phyloP scores from a whole-genome alignment of 2,113 vertebrate genomes.

The Cyanocitta stelleri region DNA sequence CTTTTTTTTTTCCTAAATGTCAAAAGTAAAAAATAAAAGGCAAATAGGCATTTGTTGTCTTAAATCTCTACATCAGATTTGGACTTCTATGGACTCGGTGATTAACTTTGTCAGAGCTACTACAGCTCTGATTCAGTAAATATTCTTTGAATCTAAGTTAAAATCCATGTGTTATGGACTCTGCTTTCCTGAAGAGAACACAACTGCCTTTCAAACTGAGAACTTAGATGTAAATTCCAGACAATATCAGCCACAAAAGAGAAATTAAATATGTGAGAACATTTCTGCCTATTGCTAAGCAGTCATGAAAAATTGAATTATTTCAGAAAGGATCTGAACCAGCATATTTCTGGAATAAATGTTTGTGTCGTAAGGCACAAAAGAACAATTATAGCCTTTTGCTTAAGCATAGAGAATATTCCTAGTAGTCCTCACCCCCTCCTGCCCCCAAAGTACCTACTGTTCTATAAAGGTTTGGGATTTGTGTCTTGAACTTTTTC shows the following conservation, averaged over 20 bases:
- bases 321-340: not conserved
- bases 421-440: accelerated
- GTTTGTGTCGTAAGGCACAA: not conserved
- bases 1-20: not conserved
- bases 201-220: not conserved
- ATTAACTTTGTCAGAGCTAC: not conserved
- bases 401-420: not conserved
- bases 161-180: not conserved
- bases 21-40: not conserved
- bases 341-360: not conserved
- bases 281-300: not conserved
- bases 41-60: not conserved
- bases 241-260: not conserved
- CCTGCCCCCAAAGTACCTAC: not conserved
- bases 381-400: not conserved
- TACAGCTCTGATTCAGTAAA: not conserved
- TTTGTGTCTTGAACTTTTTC: not conserved
- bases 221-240: not conserved
- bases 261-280: not conserved
- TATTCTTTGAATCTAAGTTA: not conserved
- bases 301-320: not conserved
- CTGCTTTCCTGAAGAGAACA: not conserved
- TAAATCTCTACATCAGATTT: not conserved
- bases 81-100: not conserved
- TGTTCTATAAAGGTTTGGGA: not conserved